Conservation (phyloP, 2,888 invertebrate genomes). For the Drosophila eohydei region DNA sequence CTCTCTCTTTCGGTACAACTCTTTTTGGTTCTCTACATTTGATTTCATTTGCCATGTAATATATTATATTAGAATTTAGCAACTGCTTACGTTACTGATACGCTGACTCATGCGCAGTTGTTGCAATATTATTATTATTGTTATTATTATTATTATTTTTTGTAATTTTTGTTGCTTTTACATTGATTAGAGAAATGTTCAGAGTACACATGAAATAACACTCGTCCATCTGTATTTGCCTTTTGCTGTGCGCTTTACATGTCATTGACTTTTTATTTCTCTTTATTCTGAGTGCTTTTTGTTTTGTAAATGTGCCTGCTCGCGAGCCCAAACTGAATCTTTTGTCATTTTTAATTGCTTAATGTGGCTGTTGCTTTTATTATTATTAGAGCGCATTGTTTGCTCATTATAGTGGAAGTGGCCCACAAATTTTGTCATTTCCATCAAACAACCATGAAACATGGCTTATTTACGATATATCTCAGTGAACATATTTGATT, state of each 20-base stretch:
- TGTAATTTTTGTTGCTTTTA: constrained; percentile 14
- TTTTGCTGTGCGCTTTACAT: constrained; percentile 55
- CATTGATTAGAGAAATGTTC: constrained; percentile 26
- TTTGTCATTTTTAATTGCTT: constrained; percentile 73
- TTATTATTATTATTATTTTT: constrained; percentile 1
- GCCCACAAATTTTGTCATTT: constrained; percentile 47
- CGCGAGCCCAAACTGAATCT: constrained; percentile 55
- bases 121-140: constrained; percentile 8
- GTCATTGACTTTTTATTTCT: constrained; percentile 70
- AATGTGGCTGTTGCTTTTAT: constrained; percentile 46
- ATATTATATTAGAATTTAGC: constrained; percentile 27
- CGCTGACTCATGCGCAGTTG: constrained; percentile 53
- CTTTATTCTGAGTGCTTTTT: constrained; percentile 27
- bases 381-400: constrained; percentile 55
- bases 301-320: constrained; percentile 22
- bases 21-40: constrained; percentile 5
- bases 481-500: constrained; percentile 11
- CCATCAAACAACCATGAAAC: constrained; percentile 20
- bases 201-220: constrained; percentile 26
- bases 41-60: constrained; percentile 1
- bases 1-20: neutral
- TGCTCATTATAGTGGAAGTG: constrained; percentile 66
- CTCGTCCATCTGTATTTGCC: constrained; percentile 20
- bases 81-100: constrained; percentile 35
- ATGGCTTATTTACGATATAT: constrained; percentile 12